Evolutionary conservation across 2,888 invertebrate species (phyloP).

Genomic region (Chloroclysta siterata): DNA sequence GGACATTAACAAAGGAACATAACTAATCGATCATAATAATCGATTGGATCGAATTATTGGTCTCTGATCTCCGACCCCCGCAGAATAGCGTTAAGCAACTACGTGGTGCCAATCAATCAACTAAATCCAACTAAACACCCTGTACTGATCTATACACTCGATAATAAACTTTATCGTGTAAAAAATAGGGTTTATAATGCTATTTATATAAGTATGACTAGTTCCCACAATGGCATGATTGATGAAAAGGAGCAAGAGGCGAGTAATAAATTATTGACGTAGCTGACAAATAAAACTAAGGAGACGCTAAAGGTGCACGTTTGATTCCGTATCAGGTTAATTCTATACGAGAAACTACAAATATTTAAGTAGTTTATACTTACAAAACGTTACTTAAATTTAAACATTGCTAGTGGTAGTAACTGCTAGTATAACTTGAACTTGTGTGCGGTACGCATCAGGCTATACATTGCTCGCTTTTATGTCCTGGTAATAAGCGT

Average conservation of each 20-base stretch:
- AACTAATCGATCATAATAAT: conserved; percentile 63
- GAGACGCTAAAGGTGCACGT: no score
- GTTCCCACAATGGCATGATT: conserved; percentile 72
- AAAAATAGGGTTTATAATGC: conserved; percentile 48
- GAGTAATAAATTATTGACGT: conserved; percentile 1
- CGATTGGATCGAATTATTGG: conserved; percentile 68
- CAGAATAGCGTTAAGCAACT: conserved; percentile 4
- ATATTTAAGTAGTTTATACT: no score
- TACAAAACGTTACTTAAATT: no score
- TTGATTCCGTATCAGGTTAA: no score
- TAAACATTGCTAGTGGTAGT: no score
- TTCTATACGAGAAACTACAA: no score
- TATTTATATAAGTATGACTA: conserved; percentile 45
- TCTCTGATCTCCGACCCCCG: conserved; percentile 70
- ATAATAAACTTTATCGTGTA: conserved; percentile 47
- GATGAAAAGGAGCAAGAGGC: conserved; percentile 65
- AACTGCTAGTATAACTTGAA: no score
- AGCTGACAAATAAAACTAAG: neutral
- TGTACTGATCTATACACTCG: conserved; percentile 48
- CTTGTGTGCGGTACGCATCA: no score
- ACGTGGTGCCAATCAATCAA: conserved; percentile 74
- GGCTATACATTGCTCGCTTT: no score
- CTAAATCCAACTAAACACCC: conserved; percentile 69
- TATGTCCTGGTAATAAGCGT: no score
- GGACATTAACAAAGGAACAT: conserved; percentile 38